Base-by-base conservation (phyloP, 2,888 invertebrate genomes). In the Drosophila melanosoma region DNA sequence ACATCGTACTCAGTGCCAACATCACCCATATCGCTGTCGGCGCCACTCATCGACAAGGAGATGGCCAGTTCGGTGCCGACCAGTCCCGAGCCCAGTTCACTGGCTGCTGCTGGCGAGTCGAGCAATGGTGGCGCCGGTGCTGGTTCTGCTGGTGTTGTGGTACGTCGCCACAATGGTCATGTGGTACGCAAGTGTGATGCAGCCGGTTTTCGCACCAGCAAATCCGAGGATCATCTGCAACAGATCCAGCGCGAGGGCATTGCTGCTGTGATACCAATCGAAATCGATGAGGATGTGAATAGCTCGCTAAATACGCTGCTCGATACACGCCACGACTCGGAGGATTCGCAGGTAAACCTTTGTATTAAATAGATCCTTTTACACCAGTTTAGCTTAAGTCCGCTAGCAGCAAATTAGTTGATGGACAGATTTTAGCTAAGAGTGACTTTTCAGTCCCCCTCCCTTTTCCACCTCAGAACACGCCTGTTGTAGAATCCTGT, bases 271-370 rank as follows among this genome's bases (percentile, higher is more conserved):
- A 93, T 93, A 87, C 97, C 97, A 82, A 97, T 97, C 89, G 98
- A 98, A 89, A 96, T 98, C 92, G 98, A 98, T 92, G 98, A 98
- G 93, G 97, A 98, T 93, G 96, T 98, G 91, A 98, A 98, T 91
- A 98, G 98, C 92, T 98, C 98, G 77, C 94, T 98, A 74, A 98
- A 98, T 94, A 98, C 98, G 73, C 94, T 98, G 71, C 94, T 98
- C 80, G 98, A 98, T 94, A 97, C 97, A 58, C 94, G 96, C 83
- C 94, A 94, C 69, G 95, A 95, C 88, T 94, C 92, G 88, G 94
- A 91, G 81, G 93, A 93, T 75, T 93, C 94, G 53, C 93, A 93
- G 91, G 93, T 93, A 82, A 91, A 83, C 70, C 17, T 23, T 48
- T 33, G 36, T 20, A 49, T 33, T 29, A 36, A 7, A 20, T 15